A percentile compares a stretch with the other conserved stretches of the same genome.
Conservation (phyloP, 2,888 invertebrate genomes). For the Eupithecia subumbrata region DNA sequence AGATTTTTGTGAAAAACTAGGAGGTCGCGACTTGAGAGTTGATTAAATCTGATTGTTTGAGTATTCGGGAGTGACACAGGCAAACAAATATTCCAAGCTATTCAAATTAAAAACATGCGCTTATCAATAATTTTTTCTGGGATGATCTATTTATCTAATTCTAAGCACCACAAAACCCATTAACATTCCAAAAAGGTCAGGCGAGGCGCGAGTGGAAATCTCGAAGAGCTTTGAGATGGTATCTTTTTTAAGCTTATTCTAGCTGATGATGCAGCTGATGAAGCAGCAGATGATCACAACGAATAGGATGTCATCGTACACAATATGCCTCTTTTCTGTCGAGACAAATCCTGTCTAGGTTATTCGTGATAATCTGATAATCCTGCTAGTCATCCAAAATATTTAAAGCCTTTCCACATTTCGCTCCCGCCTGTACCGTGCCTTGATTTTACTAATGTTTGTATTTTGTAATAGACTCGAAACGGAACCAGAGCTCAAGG, state of each 20-base stretch:
- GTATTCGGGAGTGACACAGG: not conserved
- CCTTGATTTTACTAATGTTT: not conserved
- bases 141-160: too few relatives aligned
- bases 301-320: not conserved
- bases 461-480: not conserved
- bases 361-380: too few relatives aligned
- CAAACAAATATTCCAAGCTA: not conserved
- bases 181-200: not conserved
- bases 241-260: not conserved
- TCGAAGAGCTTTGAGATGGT: not conserved
- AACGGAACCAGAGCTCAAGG: not conserved
- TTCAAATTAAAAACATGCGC: conserved; percentile 4
- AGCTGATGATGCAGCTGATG: not conserved
- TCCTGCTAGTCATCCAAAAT: not conserved
- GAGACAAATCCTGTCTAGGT: not conserved
- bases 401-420: not conserved
- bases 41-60: not conserved
- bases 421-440: not conserved
- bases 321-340: too few relatives aligned
- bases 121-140: too few relatives aligned
- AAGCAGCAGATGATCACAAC: not conserved
- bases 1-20: not conserved
- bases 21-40: not conserved
- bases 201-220: not conserved
- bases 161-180: not conserved